These are phyloP conservation scores for Folsomia candida DNA, from an alignment of 2,888 invertebrate species.

Conservation along the genomic window DNA sequence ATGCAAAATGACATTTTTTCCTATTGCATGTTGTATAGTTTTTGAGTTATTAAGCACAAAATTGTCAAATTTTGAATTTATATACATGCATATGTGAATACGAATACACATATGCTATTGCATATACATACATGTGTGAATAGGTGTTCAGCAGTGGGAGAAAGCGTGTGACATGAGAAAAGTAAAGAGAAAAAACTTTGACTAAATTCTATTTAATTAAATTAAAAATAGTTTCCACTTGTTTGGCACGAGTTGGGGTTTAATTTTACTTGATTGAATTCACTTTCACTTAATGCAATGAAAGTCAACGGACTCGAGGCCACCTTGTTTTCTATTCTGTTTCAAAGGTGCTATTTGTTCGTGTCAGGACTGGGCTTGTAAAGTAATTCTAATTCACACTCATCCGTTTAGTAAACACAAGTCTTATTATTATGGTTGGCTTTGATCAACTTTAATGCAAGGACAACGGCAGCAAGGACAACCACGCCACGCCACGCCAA, in stretches of 20 bases:
- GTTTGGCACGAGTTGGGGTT: background rate
- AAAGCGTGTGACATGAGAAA: background rate
- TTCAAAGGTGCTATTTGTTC: background rate
- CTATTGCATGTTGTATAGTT: background rate
- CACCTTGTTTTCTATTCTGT: background rate
- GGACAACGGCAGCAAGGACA: too few species aligned
- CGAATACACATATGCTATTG: background rate
- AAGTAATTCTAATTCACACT: background rate
- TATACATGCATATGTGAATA: too few species aligned
- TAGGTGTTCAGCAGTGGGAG: background rate
- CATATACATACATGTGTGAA: background rate
- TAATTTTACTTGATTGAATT: conserved; percentile 13
- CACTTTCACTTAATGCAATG: conserved; percentile 9
- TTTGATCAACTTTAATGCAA: background rate
- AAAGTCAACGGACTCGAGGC: background rate
- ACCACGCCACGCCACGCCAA: background rate
- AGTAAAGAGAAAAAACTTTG: background rate
- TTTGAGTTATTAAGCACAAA: too few species aligned
- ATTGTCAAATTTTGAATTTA: too few species aligned
- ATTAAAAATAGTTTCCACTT: background rate
- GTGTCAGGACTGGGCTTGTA: background rate
- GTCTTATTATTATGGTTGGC: background rate
- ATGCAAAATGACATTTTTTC: background rate
- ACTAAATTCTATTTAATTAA: background rate
- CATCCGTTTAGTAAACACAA: background rate